A percentile compares a stretch with the other conserved stretches of the same genome.
These are phyloP conservation scores for Eretmocerus hayati DNA, from an alignment of 2,888 invertebrate genomes.

Conservation along the genomic window DNA sequence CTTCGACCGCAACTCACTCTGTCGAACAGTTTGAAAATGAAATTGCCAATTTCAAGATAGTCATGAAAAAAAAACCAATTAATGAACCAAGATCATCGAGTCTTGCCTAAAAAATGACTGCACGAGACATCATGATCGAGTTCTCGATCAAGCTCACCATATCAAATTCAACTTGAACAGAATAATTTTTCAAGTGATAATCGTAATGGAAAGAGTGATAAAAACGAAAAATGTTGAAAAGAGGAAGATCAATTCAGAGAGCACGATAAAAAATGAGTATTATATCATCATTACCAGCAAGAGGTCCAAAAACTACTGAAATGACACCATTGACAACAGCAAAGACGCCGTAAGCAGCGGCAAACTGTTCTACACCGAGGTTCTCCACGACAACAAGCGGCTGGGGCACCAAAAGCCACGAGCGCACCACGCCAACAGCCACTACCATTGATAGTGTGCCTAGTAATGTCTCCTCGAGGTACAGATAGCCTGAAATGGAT, in stretches of 20 bases:
- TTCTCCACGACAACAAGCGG: conserved; percentile 66
- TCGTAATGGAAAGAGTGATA: no score
- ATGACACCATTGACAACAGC: conserved; percentile 65
- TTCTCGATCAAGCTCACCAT: no score
- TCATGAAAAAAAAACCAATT: no score
- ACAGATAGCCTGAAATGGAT: conserved; percentile 50
- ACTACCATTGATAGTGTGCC: conserved; percentile 57
- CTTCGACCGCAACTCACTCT: no score
- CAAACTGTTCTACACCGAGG: conserved; percentile 61
- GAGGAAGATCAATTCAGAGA: no score
- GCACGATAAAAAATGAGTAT: conserved; percentile 12
- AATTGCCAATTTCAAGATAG: no score
- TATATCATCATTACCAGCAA: conserved; percentile 54
- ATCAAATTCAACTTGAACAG: no score
- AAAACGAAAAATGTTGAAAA: background rate
- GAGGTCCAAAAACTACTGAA: conserved; percentile 61
- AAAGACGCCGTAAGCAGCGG: conserved; percentile 66
- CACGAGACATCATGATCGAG: no score
- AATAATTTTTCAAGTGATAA: no score
- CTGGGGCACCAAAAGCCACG: conserved; percentile 63
- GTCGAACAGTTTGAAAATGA: no score
- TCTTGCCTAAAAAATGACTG: no score
- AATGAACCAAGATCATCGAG: no score
- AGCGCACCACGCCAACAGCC: conserved; percentile 61
- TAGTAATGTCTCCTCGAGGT: conserved; percentile 51